Evolutionary conservation across 2,888 invertebrate genomes (phyloP).

Genomic region (Xylophagus ater): DNA sequence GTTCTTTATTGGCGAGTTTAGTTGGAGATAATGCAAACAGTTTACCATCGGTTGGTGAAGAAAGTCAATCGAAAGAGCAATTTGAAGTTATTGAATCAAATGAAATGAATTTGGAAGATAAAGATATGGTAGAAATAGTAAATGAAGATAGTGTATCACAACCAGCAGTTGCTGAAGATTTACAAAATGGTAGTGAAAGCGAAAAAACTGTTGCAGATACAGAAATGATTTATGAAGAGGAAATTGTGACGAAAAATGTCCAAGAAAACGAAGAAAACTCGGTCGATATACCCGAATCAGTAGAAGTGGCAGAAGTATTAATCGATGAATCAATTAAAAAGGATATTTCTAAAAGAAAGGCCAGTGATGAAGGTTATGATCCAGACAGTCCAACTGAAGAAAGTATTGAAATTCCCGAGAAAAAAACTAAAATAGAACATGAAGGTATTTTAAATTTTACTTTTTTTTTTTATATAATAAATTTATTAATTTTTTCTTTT

Average conservation of each 20-base stretch:
- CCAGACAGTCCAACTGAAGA: constrained; percentile 72
- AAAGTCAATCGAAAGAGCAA: constrained; percentile 19
- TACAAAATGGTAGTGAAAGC: constrained; percentile 25
- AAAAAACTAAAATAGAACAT: constrained; percentile 33
- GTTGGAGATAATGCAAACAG: constrained; percentile 40
- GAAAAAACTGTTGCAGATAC: constrained; percentile 42
- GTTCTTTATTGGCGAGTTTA: constrained; percentile 34
- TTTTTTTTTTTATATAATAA: neutral
- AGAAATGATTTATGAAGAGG: constrained; percentile 77
- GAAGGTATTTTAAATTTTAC: constrained; percentile 21
- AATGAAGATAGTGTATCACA: constrained; percentile 29
- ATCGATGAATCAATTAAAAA: constrained; percentile 55
- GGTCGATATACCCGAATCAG: constrained; percentile 75
- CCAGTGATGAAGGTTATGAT: constrained; percentile 59
- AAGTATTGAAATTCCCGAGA: constrained; percentile 52
- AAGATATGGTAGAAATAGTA: constrained; percentile 28
- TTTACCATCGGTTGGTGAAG: constrained; percentile 35
- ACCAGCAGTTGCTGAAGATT: constrained; percentile 31
- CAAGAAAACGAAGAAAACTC: too few relatives aligned
- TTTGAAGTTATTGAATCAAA: constrained; percentile 24
- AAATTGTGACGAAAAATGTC: constrained; percentile 52
- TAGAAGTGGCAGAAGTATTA: constrained; percentile 70
- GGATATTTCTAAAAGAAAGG: constrained; percentile 42
- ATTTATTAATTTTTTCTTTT: constrained; percentile 3
- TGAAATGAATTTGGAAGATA: constrained; percentile 24